These are phyloP conservation scores for Eubucco bourcierii DNA, from an alignment of 2,113 vertebrate genomes.

Conservation along the genomic window DNA sequence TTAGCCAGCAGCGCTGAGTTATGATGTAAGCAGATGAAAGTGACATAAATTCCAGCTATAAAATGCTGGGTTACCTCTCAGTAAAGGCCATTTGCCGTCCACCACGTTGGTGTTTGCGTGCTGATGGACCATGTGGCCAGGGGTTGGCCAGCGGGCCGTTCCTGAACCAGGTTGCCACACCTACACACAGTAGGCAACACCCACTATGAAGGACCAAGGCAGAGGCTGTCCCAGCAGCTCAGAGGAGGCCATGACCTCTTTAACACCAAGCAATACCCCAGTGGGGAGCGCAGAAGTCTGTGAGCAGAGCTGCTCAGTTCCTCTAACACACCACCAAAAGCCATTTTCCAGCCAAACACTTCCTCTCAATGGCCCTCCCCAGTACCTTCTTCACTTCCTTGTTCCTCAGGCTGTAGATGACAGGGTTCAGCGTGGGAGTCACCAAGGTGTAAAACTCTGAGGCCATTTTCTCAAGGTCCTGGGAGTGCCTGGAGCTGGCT, in stretches of 20 bases:
- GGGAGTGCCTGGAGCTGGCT: background rate
- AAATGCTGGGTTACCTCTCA: too few relatives aligned
- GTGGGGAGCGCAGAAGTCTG: accelerated
- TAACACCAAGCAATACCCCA: background rate
- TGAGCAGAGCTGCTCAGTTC: background rate
- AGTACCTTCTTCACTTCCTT: constrained; percentile 35
- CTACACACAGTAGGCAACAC: too few relatives aligned
- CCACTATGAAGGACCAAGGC: background rate
- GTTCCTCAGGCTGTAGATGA: constrained; percentile 61
- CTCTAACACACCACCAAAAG: background rate
- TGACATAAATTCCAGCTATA: too few relatives aligned
- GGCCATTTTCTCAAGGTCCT: constrained; percentile 6
- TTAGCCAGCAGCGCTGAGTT: too few relatives aligned
- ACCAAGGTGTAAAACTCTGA: constrained; percentile 12
- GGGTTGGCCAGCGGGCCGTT: too few relatives aligned
- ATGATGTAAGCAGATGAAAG: too few relatives aligned
- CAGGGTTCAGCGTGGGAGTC: constrained; percentile 44
- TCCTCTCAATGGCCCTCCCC: background rate
- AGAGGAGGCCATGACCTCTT: background rate
- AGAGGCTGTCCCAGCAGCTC: background rate
- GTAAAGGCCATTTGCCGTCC: too few relatives aligned
- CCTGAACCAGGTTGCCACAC: too few relatives aligned
- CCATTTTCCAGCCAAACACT: accelerated
- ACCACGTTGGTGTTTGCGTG: too few relatives aligned
- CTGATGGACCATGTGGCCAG: too few relatives aligned